Conservation (phyloP, 2,888 invertebrate genomes). For the Amorpha juglandis region DNA sequence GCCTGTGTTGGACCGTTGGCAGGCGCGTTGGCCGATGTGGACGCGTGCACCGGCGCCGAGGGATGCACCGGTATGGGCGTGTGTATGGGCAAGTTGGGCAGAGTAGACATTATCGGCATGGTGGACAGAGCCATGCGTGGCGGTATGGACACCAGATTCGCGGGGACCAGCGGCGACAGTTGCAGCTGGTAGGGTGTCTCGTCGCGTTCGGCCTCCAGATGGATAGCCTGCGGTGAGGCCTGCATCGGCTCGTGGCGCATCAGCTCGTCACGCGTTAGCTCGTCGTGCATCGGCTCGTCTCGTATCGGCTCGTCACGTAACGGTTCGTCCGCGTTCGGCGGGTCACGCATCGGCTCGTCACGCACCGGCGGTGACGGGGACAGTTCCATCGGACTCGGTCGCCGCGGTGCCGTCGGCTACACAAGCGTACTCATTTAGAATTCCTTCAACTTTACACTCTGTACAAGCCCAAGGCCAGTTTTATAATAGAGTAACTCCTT, state of each 20-base stretch:
- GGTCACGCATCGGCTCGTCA: conserved; percentile 33
- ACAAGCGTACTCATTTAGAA: conserved; percentile 25
- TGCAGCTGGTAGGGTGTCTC: neutral
- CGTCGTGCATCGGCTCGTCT: conserved; percentile 34
- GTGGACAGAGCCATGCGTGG: neutral
- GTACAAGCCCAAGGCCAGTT: too few relatives aligned
- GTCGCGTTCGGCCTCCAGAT: conserved; percentile 8
- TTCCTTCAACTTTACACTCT: too few relatives aligned
- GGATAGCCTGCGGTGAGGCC: conserved; percentile 6
- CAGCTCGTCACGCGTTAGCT: conserved; percentile 11
- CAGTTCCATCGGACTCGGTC: conserved; percentile 44
- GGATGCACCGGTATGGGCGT: neutral
- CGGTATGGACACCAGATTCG: neutral
- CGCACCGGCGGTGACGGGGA: conserved; percentile 22
- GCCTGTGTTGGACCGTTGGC: neutral
- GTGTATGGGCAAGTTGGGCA: neutral
- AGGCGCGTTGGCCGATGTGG: neutral
- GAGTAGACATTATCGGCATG: neutral
- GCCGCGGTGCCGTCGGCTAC: conserved; percentile 12
- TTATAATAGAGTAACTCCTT: too few relatives aligned
- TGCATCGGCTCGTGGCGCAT: conserved; percentile 33
- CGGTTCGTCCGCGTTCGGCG: conserved; percentile 1
- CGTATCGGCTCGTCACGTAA: conserved; percentile 4
- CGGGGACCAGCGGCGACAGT: neutral
- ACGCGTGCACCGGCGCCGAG: neutral